A percentile compares a stretch with the other conserved stretches of the same genome.
These are phyloP conservation scores for Brachyptera putata DNA, from an alignment of 2,888 invertebrate species.

Conservation along the genomic window DNA sequence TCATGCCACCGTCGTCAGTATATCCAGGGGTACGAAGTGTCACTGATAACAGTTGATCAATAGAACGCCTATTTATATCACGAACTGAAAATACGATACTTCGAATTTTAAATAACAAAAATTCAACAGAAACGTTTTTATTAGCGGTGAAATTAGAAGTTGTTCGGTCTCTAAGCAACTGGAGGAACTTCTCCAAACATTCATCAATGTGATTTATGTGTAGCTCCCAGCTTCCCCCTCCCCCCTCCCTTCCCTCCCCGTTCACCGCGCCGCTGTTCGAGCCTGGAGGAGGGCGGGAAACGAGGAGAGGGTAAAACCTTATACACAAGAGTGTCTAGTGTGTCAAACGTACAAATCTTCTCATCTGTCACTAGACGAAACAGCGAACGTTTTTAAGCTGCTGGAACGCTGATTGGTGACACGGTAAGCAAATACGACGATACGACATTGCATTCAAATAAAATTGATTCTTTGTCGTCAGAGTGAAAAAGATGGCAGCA, in stretches of 20 bases:
- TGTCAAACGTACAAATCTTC: slow-evolving; percentile 29
- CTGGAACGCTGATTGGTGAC: slow-evolving; percentile 8
- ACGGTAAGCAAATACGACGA: slow-evolving; percentile 6
- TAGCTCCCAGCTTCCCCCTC: not conserved
- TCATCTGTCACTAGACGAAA: slow-evolving; percentile 26
- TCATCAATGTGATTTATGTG: slow-evolving; percentile 30
- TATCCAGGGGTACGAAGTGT: too few species aligned
- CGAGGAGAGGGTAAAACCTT: slow-evolving; percentile 17
- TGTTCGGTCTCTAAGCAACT: slow-evolving; percentile 5
- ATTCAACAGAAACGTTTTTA: slow-evolving; percentile 18
- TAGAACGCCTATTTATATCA: too few species aligned
- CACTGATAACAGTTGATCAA: too few species aligned
- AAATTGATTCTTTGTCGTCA: not conserved
- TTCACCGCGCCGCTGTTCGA: too few species aligned
- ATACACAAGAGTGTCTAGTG: slow-evolving; percentile 26
- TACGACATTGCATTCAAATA: slow-evolving; percentile 9
- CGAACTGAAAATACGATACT: too few species aligned
- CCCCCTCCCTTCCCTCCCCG: not conserved
- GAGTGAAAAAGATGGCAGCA: too few species aligned
- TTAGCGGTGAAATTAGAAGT: slow-evolving; percentile 21
- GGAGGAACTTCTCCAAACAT: slow-evolving; percentile 26
- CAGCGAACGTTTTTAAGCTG: not conserved
- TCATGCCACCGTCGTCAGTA: too few species aligned
- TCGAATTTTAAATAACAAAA: too few species aligned
- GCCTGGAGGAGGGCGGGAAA: not conserved